Evolutionary conservation across 2,888 invertebrate genomes (phyloP).

Genomic region (Scaptomyza caliginosa): DNA sequence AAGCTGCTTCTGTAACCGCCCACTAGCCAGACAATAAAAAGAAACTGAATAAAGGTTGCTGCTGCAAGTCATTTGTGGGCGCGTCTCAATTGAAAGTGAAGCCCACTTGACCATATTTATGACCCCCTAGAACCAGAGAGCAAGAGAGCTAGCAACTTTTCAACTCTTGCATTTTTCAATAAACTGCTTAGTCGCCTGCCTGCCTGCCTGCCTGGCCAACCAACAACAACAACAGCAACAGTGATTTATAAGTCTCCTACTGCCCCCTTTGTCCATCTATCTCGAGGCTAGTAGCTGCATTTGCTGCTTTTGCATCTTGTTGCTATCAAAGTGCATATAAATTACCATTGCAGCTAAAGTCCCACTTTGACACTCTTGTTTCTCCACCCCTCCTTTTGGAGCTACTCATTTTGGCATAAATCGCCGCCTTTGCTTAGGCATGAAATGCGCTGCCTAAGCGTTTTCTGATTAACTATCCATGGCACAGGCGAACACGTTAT

Average conservation of each 20-base stretch:
- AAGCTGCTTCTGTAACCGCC: constrained; percentile 35
- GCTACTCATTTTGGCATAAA: constrained; percentile 54
- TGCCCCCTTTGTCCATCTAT: neutral
- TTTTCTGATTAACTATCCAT: constrained; percentile 64
- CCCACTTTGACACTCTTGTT: neutral
- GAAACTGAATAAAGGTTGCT: neutral
- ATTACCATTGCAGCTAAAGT: constrained; percentile 48
- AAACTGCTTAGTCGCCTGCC: constrained; percentile 72
- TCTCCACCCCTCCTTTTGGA: neutral
- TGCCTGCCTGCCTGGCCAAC: constrained; percentile 6
- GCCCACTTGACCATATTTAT: constrained; percentile 56
- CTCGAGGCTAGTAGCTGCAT: too few relatives aligned
- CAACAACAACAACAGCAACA: constrained; percentile 17
- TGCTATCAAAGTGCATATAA: constrained; percentile 79
- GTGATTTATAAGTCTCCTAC: constrained; percentile 68
- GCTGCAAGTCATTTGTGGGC: constrained; percentile 47
- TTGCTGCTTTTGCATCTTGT: constrained; percentile 65
- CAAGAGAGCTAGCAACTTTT: neutral
- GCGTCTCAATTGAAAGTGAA: constrained; percentile 47
- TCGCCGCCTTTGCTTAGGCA: constrained; percentile 2
- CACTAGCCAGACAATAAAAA: constrained; percentile 31
- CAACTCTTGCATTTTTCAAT: constrained; percentile 65
- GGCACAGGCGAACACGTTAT: too few relatives aligned
- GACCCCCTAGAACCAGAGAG: neutral
- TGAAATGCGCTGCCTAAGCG: constrained; percentile 58